Evolutionary conservation across 2,797 vertebrate species (phyloP), one percentile per base, ranked within the genome.

Genomic region (Myotis planiceps): DNA sequence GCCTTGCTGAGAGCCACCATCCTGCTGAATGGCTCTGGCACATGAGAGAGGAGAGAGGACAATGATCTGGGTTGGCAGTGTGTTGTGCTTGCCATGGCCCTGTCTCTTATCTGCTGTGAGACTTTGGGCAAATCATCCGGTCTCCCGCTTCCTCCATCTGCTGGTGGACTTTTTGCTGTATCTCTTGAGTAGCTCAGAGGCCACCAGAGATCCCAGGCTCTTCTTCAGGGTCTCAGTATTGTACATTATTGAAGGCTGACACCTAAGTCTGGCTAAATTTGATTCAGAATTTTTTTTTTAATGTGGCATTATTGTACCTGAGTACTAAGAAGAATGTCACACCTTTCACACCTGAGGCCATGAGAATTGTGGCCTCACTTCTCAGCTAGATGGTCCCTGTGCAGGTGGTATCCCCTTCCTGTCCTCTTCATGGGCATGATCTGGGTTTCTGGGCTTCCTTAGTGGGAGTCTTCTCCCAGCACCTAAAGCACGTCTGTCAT

Each of bases 391-490:
- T 3, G 29, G 8, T 32, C 49, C 42, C 42, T 37, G 37, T 19
- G 4, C 9, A 25, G 65, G 39, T 32, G 49, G 13, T 1, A 1
- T 18, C 23, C 5, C 7, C 45, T 69, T 58, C 45, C 12, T 45
- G 1, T 18, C 37, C 1, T 58, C 8, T 39, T 18, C 1, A 0
- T 5, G 25, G 53, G 10, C 7, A 5, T 14, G 14, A 13, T 47
- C 51, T 39, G 21, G 23, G 18, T 0, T 32, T 12, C 2, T 16
- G 9, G 32, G n/a, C 42, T 42, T n/a, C 23, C 14, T 53, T 18
- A 47, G 9, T 1, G 1, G 29, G 6, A 8, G 23, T n/a, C 53
- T 29, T 78, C 27, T 32, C 39, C 27, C 16, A 37, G 63, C 19
- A 42, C n/a, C 51, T 5, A 37, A 83, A 65, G 12, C 42, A 37